Percentiles rank a stretch among this genome's conserved stretches.
Conservation (phyloP, 2,888 invertebrate species). For the Tetragonula carbonaria region DNA sequence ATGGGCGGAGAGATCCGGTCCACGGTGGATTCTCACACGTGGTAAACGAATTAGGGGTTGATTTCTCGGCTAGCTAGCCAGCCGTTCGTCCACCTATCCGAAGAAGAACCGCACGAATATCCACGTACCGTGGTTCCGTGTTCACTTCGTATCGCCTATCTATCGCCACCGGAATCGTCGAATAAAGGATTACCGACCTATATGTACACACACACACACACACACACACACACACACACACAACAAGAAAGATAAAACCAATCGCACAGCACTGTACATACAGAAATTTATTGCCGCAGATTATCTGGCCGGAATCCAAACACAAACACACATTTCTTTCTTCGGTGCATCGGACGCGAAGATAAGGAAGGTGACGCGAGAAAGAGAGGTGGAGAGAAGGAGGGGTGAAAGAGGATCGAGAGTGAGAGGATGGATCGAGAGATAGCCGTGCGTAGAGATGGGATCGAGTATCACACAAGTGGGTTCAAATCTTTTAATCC, state of each 20-base stretch:
- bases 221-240: no score
- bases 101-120: constrained; percentile 39
- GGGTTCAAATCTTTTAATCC: no score
- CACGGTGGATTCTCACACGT: constrained; percentile 69
- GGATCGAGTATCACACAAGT: no score
- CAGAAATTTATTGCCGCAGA: constrained; percentile 82
- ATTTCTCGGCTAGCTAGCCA: constrained; percentile 73
- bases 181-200: constrained; percentile 56
- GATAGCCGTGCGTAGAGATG: neutral
- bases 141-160: constrained; percentile 54
- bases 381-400: constrained; percentile 4
- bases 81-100: constrained; percentile 43
- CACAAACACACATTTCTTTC: constrained; percentile 80
- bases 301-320: constrained; percentile 83
- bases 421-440: neutral
- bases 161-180: constrained; percentile 54
- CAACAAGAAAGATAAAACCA: constrained; percentile 79
- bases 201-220: neutral
- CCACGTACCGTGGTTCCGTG: constrained; percentile 40
- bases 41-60: constrained; percentile 77
- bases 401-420: constrained; percentile 22
- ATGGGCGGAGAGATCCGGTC: constrained; percentile 34
- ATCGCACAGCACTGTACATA: constrained; percentile 81
- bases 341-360: constrained; percentile 54
- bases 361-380: constrained; percentile 40